A percentile compares a stretch with the other conserved stretches of the same genome.
These are phyloP conservation scores for Hipposideros larvatus DNA, from an alignment of 2,797 vertebrate genomes.

Conservation along the genomic window DNA sequence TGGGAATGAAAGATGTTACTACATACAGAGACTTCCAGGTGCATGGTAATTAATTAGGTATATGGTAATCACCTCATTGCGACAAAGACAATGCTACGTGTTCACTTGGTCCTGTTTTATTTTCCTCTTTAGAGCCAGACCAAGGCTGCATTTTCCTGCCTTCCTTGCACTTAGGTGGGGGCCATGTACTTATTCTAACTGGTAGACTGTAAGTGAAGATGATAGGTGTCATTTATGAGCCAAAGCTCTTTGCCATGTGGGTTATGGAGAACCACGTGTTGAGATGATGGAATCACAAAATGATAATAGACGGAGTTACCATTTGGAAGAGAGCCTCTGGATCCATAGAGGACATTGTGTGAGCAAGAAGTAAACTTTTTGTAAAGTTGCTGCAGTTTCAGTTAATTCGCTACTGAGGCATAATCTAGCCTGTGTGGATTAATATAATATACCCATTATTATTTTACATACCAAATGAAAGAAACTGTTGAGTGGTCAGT, in stretches of 20 bases:
- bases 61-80: background rate
- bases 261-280: background rate
- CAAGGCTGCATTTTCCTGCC: background rate
- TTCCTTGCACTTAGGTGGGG: background rate
- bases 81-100: background rate
- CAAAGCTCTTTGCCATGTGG: background rate
- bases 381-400: slow-evolving; percentile 4
- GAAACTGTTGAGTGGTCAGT: background rate
- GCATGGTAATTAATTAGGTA: background rate
- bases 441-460: background rate
- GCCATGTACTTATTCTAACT: background rate
- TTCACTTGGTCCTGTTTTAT: background rate
- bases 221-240: background rate
- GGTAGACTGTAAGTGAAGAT: background rate
- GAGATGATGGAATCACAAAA: background rate
- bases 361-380: background rate
- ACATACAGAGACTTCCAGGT: background rate
- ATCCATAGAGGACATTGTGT: background rate
- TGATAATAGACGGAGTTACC: background rate
- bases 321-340: background rate
- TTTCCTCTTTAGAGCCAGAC: background rate
- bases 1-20: background rate
- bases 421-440: background rate
- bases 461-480: background rate
- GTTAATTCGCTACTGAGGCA: background rate